Conservation (phyloP, 2,888 invertebrate species). For the Folsomia manolachei region DNA sequence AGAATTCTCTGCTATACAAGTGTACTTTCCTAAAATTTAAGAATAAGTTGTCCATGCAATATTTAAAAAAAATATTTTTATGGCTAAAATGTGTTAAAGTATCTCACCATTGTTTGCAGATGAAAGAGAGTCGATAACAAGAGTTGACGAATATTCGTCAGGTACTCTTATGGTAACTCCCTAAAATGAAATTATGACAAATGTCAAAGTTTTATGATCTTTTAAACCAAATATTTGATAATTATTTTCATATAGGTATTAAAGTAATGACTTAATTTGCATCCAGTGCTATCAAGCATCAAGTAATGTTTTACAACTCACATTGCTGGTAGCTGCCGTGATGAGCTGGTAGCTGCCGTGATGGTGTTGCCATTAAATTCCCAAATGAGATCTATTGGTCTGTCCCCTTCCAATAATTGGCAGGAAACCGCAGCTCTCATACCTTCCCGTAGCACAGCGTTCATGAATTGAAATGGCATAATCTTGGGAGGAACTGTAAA, state of each 20-base stretch:
- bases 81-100: constrained; percentile 56
- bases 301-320: too few relatives aligned
- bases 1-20: constrained; percentile 85
- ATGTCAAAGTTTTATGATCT: too few relatives aligned
- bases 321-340: constrained; percentile 52
- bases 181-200: constrained; percentile 16
- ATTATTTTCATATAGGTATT: too few relatives aligned
- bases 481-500: constrained; percentile 76
- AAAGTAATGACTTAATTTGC: background rate
- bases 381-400: constrained; percentile 88
- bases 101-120: constrained; percentile 72
- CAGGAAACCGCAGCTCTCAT: constrained; percentile 84
- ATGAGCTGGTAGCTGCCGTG: too few relatives aligned
- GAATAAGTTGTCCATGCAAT: background rate
- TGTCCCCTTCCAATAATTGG: constrained; percentile 86
- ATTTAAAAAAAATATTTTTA: constrained; percentile 7
- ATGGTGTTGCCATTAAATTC: constrained; percentile 75
- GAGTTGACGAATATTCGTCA: constrained; percentile 80
- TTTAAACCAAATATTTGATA: too few relatives aligned
- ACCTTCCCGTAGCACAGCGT: constrained; percentile 66
- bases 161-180: constrained; percentile 50
- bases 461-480: constrained; percentile 77
- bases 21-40: constrained; percentile 64
- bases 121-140: constrained; percentile 80
- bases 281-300: background rate